These are phyloP conservation scores for Eira barbara DNA, from an alignment of 2,113 vertebrate species.

Conservation along the genomic window DNA sequence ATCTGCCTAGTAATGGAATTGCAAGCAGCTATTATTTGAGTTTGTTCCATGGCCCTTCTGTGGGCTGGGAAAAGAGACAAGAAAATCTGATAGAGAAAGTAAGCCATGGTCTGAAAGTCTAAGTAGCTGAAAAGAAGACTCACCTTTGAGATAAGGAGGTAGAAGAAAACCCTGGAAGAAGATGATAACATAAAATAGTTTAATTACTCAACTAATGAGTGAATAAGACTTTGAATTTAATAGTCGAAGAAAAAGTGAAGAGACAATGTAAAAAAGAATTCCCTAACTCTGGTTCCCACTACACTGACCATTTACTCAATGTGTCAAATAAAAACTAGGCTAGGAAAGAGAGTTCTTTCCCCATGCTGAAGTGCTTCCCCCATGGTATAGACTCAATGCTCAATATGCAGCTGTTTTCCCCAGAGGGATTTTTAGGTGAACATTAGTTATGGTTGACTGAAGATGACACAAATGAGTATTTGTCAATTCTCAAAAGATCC, in stretches of 20 bases:
- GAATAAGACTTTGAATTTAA: background rate
- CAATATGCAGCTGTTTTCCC: background rate
- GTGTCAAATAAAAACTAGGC: background rate
- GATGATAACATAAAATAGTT: background rate
- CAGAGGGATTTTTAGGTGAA: background rate
- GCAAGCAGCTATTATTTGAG: background rate
- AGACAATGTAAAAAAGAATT: background rate
- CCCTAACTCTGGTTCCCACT: background rate
- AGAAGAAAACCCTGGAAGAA: background rate
- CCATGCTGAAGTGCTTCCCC: background rate
- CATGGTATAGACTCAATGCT: background rate
- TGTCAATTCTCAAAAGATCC: background rate
- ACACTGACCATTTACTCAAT: background rate
- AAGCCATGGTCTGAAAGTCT: background rate
- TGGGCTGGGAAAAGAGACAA: background rate
- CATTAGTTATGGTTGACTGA: conserved; percentile 2
- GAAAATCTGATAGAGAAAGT: background rate
- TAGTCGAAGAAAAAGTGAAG: background rate
- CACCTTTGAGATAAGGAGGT: background rate
- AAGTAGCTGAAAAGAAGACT: background rate
- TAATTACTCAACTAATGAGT: background rate
- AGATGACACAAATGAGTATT: background rate
- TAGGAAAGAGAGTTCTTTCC: background rate
- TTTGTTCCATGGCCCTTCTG: background rate
- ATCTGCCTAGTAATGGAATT: background rate